These are phyloP conservation scores for Drosophila melanosoma DNA, from an alignment of 2,888 invertebrate species.

Conservation along the genomic window DNA sequence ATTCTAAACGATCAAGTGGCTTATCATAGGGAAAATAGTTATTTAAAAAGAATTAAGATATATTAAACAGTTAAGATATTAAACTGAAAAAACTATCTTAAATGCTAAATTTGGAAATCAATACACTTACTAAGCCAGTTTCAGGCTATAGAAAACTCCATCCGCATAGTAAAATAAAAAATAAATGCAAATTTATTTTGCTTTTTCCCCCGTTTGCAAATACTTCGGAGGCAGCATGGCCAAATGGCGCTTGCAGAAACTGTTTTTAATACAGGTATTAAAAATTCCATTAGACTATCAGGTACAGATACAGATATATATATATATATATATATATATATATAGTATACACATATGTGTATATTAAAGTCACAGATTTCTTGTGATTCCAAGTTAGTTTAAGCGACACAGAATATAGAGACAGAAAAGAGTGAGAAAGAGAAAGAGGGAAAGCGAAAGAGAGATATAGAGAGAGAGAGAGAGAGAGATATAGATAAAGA, in stretches of 20 bases:
- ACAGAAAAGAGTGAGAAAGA: background rate
- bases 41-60: background rate
- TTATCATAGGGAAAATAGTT: background rate
- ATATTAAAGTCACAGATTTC: background rate
- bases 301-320: background rate
- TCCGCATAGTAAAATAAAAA: background rate
- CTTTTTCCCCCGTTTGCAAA: slow-evolving; percentile 1
- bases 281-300: slow-evolving; percentile 15
- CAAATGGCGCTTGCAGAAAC: slow-evolving; percentile 23
- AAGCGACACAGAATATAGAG: too few species aligned
- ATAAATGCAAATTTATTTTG: slow-evolving; percentile 12
- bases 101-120: background rate
- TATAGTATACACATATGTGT: too few species aligned
- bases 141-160: background rate
- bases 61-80: background rate
- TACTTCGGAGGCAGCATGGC: slow-evolving; percentile 5
- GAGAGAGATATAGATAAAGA: too few species aligned
- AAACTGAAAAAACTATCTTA: background rate
- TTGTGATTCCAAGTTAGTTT: background rate
- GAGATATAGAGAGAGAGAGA: background rate
- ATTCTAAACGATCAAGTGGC: background rate
- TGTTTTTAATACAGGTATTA: slow-evolving; percentile 26
- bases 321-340: background rate
- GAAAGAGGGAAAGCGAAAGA: background rate
- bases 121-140: background rate